Evolutionary conservation across 1,140 invertebrate species (phyloP).

Genomic region (Orchesella cincta): DNA sequence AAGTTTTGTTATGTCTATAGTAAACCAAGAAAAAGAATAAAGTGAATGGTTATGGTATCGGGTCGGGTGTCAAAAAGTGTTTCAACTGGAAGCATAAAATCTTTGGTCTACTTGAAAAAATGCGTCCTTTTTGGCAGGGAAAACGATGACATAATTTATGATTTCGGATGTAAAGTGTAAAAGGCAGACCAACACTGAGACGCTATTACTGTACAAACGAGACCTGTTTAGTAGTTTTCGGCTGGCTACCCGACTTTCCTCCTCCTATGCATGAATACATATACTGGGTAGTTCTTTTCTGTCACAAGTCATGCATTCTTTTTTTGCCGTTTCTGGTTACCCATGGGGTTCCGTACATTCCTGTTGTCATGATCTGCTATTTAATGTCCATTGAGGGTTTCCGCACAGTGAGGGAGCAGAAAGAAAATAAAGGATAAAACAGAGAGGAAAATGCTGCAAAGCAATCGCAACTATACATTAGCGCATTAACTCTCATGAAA

Average conservation of each 20-base stretch:
- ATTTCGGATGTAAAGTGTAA: constrained; percentile 20
- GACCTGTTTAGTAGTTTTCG: too few species aligned
- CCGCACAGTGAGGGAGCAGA: constrained; percentile 33
- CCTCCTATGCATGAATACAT: not conserved
- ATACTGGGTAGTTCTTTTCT: not conserved
- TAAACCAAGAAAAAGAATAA: too few species aligned
- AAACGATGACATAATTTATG: constrained; percentile 47
- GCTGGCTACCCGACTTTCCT: too few species aligned
- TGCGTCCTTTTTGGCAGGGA: not conserved
- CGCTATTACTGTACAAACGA: too few species aligned
- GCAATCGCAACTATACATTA: constrained; percentile 11
- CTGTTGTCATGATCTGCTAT: constrained; percentile 18
- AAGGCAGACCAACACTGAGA: not conserved
- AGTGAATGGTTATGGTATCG: not conserved
- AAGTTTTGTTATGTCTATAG: too few species aligned
- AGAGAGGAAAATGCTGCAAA: not conserved
- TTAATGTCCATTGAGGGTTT: constrained; percentile 45
- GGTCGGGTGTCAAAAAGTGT: not conserved
- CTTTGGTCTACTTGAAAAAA: not conserved
- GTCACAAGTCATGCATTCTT: not conserved
- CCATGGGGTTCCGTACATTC: not conserved
- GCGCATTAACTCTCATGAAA: not conserved
- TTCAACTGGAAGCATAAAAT: not conserved
- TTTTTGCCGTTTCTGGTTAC: constrained; percentile 7
- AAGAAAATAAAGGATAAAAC: not conserved